A percentile compares a stretch with the other conserved stretches of the same genome.
Conservation (phyloP, 1,140 invertebrate genomes). For the Hylaeus anthracinus region DNA sequence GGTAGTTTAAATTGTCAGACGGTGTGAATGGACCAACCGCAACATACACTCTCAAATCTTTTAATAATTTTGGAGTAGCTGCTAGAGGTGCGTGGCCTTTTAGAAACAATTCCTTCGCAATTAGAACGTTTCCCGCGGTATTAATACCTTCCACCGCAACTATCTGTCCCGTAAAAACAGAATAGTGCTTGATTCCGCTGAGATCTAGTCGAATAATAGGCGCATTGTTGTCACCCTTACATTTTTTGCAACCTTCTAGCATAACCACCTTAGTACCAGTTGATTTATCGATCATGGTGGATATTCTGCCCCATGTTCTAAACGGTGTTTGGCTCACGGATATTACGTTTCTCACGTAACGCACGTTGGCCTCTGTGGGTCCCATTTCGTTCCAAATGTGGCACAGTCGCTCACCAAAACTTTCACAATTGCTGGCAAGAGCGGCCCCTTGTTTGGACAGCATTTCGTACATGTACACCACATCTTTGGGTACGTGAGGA, state of each 20-base stretch:
- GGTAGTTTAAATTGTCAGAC: constrained; percentile 88
- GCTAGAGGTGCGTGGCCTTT: constrained; percentile 75
- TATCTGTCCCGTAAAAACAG: constrained; percentile 93
- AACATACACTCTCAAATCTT: constrained; percentile 85
- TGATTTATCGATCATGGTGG: not conserved
- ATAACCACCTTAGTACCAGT: constrained; percentile 80
- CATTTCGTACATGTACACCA: constrained; percentile 82
- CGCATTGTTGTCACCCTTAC: constrained; percentile 67
- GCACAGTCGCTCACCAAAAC: constrained; percentile 70
- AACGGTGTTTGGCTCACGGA: constrained; percentile 74
- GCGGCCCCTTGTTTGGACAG: constrained; percentile 77
- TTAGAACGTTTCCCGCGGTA: constrained; percentile 85
- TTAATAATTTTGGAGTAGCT: constrained; percentile 64
- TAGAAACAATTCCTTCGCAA: constrained; percentile 85
- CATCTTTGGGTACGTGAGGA: constrained; percentile 67
- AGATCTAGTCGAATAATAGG: constrained; percentile 82
- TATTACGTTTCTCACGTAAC: constrained; percentile 64
- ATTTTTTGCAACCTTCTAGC: constrained; percentile 85
- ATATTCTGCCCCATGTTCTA: constrained; percentile 82
- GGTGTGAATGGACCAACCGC: constrained; percentile 92
- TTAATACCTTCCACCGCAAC: constrained; percentile 88
- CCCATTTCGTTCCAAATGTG: constrained; percentile 56
- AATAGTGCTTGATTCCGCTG: constrained; percentile 85
- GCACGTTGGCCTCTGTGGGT: constrained; percentile 37
- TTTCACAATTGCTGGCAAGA: constrained; percentile 78